These are phyloP conservation scores for Nematopogon swammerdamellus DNA, from an alignment of 2,888 invertebrate species.

Conservation along the genomic window DNA sequence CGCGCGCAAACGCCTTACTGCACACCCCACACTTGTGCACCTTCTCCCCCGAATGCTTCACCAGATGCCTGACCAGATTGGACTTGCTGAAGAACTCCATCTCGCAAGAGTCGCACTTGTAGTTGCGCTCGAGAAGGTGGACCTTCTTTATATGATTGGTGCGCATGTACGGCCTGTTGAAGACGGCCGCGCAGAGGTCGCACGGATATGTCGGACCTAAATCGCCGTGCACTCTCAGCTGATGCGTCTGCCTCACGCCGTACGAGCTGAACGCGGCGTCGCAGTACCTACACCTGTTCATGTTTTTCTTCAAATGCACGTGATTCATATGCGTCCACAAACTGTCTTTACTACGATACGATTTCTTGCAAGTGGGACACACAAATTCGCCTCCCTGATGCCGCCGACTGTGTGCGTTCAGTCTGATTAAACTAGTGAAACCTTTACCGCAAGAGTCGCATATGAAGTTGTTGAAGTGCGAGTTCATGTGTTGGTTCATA, in stretches of 20 bases:
- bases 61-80: slow-evolving; percentile 24
- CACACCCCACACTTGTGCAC: slow-evolving; percentile 23
- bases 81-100: slow-evolving; percentile 22
- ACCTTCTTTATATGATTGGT: slow-evolving; percentile 1
- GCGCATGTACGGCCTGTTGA: not conserved
- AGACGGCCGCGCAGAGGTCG: not conserved
- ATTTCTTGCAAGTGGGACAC: slow-evolving; percentile 14
- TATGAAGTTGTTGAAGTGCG: slow-evolving; percentile 35
- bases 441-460: slow-evolving; percentile 37
- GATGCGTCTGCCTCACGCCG: not conserved
- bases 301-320: slow-evolving; percentile 17
- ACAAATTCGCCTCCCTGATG: slow-evolving; percentile 16
- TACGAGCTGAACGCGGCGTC: slow-evolving; percentile 12
- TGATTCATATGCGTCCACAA: slow-evolving; percentile 14
- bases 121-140: slow-evolving; percentile 20
- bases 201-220: not conserved
- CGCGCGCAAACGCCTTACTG: slow-evolving; percentile 13
- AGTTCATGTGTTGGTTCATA: slow-evolving; percentile 36
- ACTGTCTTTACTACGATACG: slow-evolving; percentile 10
- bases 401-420: not conserved
- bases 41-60: slow-evolving; percentile 22
- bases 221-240: not conserved
- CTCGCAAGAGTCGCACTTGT: slow-evolving; percentile 20
- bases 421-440: slow-evolving; percentile 14
- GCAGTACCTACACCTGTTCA: slow-evolving; percentile 16